These are phyloP conservation scores for Polymixis lichenea DNA, from an alignment of 2,888 invertebrate genomes.

Conservation along the genomic window DNA sequence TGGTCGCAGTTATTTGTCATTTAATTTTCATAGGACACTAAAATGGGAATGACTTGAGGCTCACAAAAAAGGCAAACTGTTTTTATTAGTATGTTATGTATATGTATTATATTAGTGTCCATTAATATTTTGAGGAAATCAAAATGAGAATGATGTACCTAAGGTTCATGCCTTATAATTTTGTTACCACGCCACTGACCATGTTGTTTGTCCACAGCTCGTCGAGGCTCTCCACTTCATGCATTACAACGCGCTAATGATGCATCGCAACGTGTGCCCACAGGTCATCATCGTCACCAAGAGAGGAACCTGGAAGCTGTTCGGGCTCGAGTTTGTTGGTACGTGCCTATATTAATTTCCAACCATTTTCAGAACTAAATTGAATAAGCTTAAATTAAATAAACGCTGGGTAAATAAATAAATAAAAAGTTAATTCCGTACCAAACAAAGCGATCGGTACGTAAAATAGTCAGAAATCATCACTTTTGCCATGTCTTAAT, in stretches of 20 bases:
- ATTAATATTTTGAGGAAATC: not conserved
- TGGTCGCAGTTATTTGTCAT: not conserved
- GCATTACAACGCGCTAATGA: conserved; percentile 96
- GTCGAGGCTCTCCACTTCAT: conserved; percentile 98
- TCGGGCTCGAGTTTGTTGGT: conserved; percentile 98
- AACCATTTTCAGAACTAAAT: not conserved
- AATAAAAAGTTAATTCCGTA: not conserved
- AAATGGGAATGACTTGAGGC: not conserved
- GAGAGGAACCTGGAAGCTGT: conserved; percentile 98
- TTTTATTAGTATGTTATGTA: too few species aligned
- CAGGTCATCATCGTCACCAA: conserved; percentile 97
- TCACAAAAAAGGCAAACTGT: too few species aligned
- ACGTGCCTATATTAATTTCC: conserved; percentile 72
- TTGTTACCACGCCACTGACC: not conserved
- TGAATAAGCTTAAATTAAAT: conserved; percentile 1
- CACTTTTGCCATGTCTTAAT: not conserved
- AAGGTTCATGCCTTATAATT: not conserved
- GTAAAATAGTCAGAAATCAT: not conserved
- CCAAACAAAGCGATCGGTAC: not conserved
- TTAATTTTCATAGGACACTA: not conserved
- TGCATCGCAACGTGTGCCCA: conserved; percentile 98
- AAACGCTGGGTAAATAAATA: not conserved
- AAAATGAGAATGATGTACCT: not conserved
- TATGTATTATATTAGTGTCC: not conserved
- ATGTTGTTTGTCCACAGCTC: conserved; percentile 91